These are phyloP conservation scores for Etheostoma perlongum DNA, from an alignment of 2,797 vertebrate genomes.

Conservation along the genomic window DNA sequence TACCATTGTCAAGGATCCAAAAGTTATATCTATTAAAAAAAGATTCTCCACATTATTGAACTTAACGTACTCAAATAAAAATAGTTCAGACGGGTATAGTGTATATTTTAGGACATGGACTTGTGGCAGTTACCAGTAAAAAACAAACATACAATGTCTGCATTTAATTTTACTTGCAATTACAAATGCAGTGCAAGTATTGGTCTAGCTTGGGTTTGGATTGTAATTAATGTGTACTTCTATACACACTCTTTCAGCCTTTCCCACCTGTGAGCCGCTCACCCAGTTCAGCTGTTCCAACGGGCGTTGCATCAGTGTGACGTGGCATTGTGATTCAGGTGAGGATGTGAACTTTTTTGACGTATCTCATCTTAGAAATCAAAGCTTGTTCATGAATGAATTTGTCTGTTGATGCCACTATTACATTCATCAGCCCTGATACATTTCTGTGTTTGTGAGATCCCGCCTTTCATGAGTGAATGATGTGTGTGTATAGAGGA, in stretches of 20 bases:
- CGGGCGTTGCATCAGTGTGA: conserved; percentile 93
- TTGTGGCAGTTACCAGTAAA: not conserved
- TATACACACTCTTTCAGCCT: conserved; percentile 82
- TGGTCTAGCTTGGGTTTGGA: not conserved
- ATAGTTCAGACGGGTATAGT: not conserved
- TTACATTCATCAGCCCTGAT: not conserved
- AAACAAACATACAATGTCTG: not conserved
- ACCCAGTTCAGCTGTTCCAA: conserved; percentile 95
- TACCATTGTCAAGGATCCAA: not conserved
- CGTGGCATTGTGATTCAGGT: conserved; percentile 98
- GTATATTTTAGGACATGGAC: not conserved
- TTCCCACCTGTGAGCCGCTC: conserved; percentile 93
- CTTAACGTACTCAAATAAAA: not conserved
- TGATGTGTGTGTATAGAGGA: conserved; percentile 85
- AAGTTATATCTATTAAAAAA: not conserved
- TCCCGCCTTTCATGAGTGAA: not conserved
- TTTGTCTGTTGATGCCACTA: not conserved
- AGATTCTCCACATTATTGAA: not conserved
- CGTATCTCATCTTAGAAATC: not conserved
- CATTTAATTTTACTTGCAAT: no score
- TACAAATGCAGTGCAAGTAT: not conserved
- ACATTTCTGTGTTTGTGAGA: not conserved
- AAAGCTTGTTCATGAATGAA: not conserved
- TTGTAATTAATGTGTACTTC: conserved; percentile 17
- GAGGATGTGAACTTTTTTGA: conserved; percentile 52